phyloP scores from a whole-genome alignment of 2,797 vertebrate species.

The Selene dorsalis region DNA sequence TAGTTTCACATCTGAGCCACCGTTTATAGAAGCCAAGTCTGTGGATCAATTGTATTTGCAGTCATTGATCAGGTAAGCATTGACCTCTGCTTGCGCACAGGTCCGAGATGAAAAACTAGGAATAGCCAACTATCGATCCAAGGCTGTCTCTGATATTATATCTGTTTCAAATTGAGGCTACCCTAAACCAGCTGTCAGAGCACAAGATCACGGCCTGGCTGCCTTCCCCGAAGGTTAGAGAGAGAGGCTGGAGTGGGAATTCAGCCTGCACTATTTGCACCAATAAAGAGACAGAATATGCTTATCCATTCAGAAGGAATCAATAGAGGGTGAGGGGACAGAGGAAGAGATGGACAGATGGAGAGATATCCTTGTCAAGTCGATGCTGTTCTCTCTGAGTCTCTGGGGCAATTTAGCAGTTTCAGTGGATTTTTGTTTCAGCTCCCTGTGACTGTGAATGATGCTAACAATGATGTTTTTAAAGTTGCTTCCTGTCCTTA shows the following conservation, averaged over 20 bases:
- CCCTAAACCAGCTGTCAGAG: constrained; percentile 53
- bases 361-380: constrained; percentile 69
- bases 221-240: constrained; percentile 65
- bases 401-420: constrained; percentile 69
- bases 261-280: constrained; percentile 49
- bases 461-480: constrained; percentile 61
- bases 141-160: constrained; percentile 68
- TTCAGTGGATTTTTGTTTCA: constrained; percentile 65
- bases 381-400: constrained; percentile 56
- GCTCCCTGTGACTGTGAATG: constrained; percentile 57
- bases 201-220: constrained; percentile 40
- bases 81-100: constrained; percentile 68
- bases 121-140: constrained; percentile 78
- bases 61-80: constrained; percentile 77
- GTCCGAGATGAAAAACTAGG: constrained; percentile 59
- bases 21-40: constrained; percentile 60
- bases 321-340: constrained; percentile 47
- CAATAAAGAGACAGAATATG: constrained; percentile 71
- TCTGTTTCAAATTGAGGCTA: constrained; percentile 68
- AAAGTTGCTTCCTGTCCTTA: constrained; percentile 56
- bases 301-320: constrained; percentile 72
- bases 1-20: constrained; percentile 69
- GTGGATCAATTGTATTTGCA: constrained; percentile 77
- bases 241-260: constrained; percentile 33
- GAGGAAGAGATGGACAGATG: constrained; percentile 39